Percentiles rank a stretch among this genome's conserved stretches.
Evolutionary conservation across 2,888 invertebrate species (phyloP).

Genomic region (Stratiomys singularior): DNA sequence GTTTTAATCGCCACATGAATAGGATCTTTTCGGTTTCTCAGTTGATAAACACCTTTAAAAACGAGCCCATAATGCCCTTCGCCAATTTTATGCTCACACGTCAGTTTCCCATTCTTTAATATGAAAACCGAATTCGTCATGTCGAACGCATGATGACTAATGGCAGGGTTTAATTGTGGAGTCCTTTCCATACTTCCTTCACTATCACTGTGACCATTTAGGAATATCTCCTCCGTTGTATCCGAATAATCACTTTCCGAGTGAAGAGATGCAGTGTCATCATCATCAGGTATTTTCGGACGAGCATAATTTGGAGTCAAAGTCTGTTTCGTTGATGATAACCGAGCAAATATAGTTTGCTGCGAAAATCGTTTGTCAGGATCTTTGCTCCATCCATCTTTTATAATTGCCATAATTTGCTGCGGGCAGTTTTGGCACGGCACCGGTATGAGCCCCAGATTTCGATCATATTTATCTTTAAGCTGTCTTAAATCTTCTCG

Average conservation of each 20-base stretch:
- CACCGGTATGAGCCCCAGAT: slow-evolving; percentile 72
- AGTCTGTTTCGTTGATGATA: slow-evolving; percentile 57
- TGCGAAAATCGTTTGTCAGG: slow-evolving; percentile 79
- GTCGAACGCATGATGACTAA: slow-evolving; percentile 44
- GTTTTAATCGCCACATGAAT: slow-evolving; percentile 77
- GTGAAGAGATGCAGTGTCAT: background rate
- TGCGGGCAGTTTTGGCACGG: slow-evolving; percentile 76
- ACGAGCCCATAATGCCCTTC: slow-evolving; percentile 91
- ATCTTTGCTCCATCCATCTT: slow-evolving; percentile 83
- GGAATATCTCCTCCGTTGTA: slow-evolving; percentile 46
- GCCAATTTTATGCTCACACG: slow-evolving; percentile 60
- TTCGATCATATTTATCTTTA: slow-evolving; percentile 55
- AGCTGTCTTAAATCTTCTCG: slow-evolving; percentile 54
- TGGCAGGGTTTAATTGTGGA: slow-evolving; percentile 1
- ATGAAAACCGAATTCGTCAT: slow-evolving; percentile 58
- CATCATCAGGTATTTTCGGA: slow-evolving; percentile 17
- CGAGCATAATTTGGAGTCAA: slow-evolving; percentile 18
- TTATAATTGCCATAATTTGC: slow-evolving; percentile 80
- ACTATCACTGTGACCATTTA: slow-evolving; percentile 48
- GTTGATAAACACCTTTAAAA: slow-evolving; percentile 71
- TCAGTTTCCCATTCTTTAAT: slow-evolving; percentile 59
- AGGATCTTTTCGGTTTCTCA: slow-evolving; percentile 52
- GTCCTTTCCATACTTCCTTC: slow-evolving; percentile 45
- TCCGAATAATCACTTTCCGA: slow-evolving; percentile 42
- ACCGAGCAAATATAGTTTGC: slow-evolving; percentile 78